Evolutionary conservation across 30 jellyfish, hydroid and myxozoan species (phyloP).

Genomic region (Pseudorhiza aurosa): DNA sequence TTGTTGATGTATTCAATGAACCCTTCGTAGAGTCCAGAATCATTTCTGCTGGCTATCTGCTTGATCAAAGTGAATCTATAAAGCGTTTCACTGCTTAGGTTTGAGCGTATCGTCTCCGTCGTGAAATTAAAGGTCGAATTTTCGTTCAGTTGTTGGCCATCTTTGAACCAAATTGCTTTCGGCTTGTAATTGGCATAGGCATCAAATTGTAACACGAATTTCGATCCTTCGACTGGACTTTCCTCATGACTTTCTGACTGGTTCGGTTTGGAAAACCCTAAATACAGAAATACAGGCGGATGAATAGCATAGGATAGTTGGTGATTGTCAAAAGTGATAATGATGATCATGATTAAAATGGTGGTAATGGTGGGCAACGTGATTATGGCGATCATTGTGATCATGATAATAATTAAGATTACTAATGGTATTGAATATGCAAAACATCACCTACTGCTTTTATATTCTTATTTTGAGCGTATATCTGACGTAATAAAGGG

Average conservation of each 20-base stretch:
- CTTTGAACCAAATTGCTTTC: conserved; percentile 15
- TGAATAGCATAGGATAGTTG: neutral
- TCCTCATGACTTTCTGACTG: neutral
- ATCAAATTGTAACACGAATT: neutral
- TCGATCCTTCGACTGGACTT: conserved; percentile 18
- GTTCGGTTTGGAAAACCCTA: neutral
- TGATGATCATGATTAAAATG: neutral
- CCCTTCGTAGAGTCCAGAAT: conserved; percentile 25
- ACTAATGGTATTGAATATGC: too few species aligned
- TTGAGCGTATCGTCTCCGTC: neutral
- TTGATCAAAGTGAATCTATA: conserved; percentile 18
- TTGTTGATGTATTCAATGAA: neutral
- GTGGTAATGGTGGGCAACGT: neutral
- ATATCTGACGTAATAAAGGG: too few species aligned
- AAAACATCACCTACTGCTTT: too few species aligned
- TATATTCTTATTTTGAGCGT: too few species aligned
- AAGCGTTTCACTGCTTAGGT: neutral
- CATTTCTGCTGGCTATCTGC: neutral
- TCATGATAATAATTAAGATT: neutral
- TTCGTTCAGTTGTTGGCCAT: neutral
- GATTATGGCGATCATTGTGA: neutral
- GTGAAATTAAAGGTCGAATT: neutral
- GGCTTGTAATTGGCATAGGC: conserved; percentile 16
- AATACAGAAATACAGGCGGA: neutral
- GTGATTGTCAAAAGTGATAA: neutral